Percentiles rank a stretch among this genome's conserved stretches.
Conservation (phyloP, 2,113 vertebrate genomes). For the Clinocottus analis region DNA sequence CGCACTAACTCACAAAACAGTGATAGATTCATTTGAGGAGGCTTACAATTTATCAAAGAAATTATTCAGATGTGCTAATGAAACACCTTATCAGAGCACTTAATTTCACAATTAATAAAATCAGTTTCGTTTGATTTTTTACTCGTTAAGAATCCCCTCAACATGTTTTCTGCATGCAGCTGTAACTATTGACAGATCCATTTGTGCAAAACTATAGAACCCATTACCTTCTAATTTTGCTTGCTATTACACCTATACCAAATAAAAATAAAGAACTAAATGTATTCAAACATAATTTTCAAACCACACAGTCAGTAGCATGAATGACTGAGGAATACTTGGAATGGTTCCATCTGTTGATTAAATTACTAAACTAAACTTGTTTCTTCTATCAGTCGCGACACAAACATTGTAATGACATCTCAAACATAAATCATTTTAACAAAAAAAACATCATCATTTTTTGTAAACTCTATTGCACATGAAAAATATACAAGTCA, state of each 20-base stretch:
- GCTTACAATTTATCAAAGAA: not conserved
- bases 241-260: not conserved
- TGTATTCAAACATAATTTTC: not conserved
- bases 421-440: not conserved
- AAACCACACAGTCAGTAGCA: constrained; percentile 9
- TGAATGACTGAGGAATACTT: constrained; percentile 20
- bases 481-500: not conserved
- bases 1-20: not conserved
- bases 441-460: not conserved
- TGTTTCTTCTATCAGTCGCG: not conserved
- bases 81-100: not conserved
- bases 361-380: not conserved
- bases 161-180: not conserved
- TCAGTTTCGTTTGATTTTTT: not conserved
- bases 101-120: not conserved
- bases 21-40: not conserved
- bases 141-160: not conserved
- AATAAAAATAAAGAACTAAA: not conserved
- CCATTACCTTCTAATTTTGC: not conserved
- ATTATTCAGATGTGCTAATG: not conserved
- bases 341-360: not conserved
- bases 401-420: not conserved
- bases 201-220: not conserved
- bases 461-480: not conserved
- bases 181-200: not conserved